phyloP scores from a whole-genome alignment of 2,888 invertebrate species.

The Lissocephala sabroskyi region DNA sequence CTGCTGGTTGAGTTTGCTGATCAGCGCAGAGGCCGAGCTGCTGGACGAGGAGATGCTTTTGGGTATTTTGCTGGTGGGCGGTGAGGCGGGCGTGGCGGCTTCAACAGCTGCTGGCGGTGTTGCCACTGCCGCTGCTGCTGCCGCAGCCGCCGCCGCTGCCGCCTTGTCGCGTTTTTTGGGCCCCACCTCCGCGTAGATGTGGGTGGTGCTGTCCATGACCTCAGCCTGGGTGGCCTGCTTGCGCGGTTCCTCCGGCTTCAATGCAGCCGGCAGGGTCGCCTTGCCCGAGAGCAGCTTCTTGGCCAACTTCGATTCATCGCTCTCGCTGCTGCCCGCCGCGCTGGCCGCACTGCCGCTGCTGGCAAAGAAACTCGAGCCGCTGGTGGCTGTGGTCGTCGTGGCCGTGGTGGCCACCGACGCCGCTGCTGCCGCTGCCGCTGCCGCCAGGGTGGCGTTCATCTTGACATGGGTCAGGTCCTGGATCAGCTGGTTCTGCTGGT shows the following conservation, averaged over 20 bases:
- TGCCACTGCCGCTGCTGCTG: conserved; percentile 21
- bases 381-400: conserved; percentile 23
- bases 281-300: conserved; percentile 65
- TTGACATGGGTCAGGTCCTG: conserved; percentile 71
- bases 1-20: conserved; percentile 56
- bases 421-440: conserved; percentile 31
- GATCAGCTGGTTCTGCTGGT: conserved; percentile 71
- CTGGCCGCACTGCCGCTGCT: conserved; percentile 5
- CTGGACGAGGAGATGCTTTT: conserved; percentile 51
- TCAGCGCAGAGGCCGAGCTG: conserved; percentile 47
- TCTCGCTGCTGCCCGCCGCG: conserved; percentile 73
- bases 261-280: conserved; percentile 30
- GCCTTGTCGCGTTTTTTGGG: conserved; percentile 64
- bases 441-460: conserved; percentile 53
- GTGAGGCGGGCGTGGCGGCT: conserved; percentile 17
- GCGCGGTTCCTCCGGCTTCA: conserved; percentile 37
- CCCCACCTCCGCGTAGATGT: conserved; percentile 74
- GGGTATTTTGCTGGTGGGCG: conserved; percentile 55
- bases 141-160: conserved; percentile 37
- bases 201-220: conserved; percentile 92
- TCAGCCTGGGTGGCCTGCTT: conserved; percentile 73
- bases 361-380: conserved; percentile 1
- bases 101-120: conserved; percentile 16
- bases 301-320: conserved; percentile 73
- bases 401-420: too few species aligned